Conservation (phyloP, 2,113 vertebrate genomes). For the Grammomys surdaster region DNA sequence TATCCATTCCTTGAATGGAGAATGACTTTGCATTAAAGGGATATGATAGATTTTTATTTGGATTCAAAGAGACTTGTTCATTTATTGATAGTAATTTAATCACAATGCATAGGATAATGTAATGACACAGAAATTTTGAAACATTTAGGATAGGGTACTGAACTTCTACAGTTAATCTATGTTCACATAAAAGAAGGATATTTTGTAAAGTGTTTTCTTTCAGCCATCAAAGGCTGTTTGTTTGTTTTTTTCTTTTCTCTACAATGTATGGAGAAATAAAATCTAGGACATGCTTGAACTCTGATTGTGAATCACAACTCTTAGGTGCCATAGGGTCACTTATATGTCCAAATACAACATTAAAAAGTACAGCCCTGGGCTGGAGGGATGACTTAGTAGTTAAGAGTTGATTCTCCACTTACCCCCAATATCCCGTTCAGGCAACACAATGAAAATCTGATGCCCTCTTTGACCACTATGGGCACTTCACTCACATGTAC, state of each 20-base stretch:
- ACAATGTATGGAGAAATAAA: neutral
- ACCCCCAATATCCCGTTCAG: neutral
- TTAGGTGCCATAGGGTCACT: neutral
- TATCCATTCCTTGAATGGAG: slow-evolving; percentile 9
- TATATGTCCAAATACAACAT: neutral
- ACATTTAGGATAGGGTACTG: neutral
- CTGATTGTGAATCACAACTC: neutral
- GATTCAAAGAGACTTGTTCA: neutral
- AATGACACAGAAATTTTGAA: slow-evolving; percentile 39
- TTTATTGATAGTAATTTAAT: slow-evolving; percentile 38
- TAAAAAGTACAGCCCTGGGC: neutral
- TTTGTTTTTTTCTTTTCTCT: no score
- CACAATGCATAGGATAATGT: neutral
- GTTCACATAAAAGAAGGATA: neutral
- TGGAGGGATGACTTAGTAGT: neutral
- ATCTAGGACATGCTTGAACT: neutral
- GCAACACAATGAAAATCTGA: neutral
- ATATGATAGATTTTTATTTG: slow-evolving; percentile 16
- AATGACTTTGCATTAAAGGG: slow-evolving; percentile 12
- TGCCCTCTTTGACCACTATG: neutral
- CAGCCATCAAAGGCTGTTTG: neutral
- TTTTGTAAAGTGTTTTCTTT: slow-evolving; percentile 50
- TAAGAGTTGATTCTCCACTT: neutral
- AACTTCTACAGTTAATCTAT: slow-evolving; percentile 36
- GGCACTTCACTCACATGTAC: neutral